Conservation (phyloP, 1,140 invertebrate genomes). For the Theocolax elegans region DNA sequence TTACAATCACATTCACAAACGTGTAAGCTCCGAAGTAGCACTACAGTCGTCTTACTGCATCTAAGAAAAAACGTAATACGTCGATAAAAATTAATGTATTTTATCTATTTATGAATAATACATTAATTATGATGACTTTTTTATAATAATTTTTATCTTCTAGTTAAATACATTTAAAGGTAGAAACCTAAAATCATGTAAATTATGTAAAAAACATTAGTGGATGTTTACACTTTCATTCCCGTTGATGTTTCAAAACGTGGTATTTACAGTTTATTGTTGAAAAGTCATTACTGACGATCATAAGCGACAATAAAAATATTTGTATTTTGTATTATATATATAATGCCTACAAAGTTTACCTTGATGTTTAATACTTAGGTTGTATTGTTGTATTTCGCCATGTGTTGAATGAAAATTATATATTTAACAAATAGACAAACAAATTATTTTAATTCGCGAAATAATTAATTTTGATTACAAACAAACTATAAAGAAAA, state of each 20-base stretch:
- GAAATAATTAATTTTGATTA: conserved; percentile 35
- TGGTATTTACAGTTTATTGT: conserved; percentile 38
- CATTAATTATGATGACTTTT: conserved; percentile 23
- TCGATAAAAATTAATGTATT: conserved; percentile 17
- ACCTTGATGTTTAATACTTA: conserved; percentile 16
- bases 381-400: conserved; percentile 1
- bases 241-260: conserved; percentile 25
- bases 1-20: conserved; percentile 33
- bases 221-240: conserved; percentile 35
- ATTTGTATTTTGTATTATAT: conserved; percentile 27
- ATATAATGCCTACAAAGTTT: conserved; percentile 30
- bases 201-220: conserved; percentile 34
- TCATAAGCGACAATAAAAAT: conserved; percentile 38
- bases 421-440: conserved; percentile 4
- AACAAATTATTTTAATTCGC: too few species aligned
- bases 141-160: conserved; percentile 4
- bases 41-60: conserved; percentile 20
- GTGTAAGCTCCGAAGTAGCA: neutral
- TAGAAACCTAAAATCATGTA: conserved; percentile 31
- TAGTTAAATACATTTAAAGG: conserved; percentile 28
- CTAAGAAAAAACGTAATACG: conserved; percentile 12
- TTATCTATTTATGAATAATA: neutral
- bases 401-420: too few species aligned
- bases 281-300: conserved; percentile 24
- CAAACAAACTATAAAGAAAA: conserved; percentile 39